Evolutionary conservation across 2,797 vertebrate genomes (phyloP).

Genomic region (Cuculus canorus): DNA sequence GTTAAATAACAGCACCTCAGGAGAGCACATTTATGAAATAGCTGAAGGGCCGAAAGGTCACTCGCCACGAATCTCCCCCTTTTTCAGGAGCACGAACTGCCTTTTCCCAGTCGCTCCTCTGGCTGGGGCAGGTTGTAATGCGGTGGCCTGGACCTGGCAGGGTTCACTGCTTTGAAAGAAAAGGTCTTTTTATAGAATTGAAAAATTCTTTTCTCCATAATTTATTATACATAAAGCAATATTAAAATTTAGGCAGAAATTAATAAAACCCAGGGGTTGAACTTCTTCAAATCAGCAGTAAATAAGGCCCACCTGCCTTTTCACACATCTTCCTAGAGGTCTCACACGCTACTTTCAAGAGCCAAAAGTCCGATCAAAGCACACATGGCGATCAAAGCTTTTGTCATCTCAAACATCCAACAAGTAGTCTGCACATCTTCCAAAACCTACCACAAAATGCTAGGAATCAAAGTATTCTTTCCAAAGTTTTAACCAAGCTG

Average conservation of each 20-base stretch:
- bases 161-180: neutral
- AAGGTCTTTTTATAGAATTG: neutral
- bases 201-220: neutral
- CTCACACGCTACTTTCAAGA: neutral
- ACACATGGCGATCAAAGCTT: neutral
- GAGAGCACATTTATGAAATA: conserved; percentile 41
- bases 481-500: neutral
- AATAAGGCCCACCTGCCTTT: rapidly evolving
- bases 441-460: neutral
- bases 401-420: neutral
- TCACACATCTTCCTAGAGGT: neutral
- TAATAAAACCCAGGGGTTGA: neutral
- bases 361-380: neutral
- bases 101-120: neutral
- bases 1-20: conserved; percentile 57
- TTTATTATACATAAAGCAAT: neutral
- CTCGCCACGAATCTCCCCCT: neutral
- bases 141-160: neutral
- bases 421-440: neutral
- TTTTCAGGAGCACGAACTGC: neutral
- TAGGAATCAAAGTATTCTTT: neutral
- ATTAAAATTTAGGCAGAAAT: neutral
- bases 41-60: conserved; percentile 58
- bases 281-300: neutral
- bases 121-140: neutral